phyloP scores from a whole-genome alignment of 2,113 vertebrate genomes.

The Melanostigma gelatinosum region DNA sequence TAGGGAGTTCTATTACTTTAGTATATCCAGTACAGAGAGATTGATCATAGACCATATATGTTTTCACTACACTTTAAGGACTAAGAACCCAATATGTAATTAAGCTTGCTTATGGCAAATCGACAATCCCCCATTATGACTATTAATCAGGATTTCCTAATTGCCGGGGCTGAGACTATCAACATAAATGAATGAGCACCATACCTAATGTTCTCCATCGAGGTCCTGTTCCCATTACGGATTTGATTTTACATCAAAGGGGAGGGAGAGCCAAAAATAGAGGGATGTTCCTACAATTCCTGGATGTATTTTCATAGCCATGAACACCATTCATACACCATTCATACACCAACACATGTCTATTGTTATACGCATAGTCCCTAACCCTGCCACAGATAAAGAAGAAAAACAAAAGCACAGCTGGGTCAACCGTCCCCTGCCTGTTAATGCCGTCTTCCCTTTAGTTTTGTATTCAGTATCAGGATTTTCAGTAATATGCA shows the following conservation, averaged over 20 bases:
- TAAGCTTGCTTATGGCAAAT: slow-evolving; percentile 1
- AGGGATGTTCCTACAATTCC: slow-evolving; percentile 31
- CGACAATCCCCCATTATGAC: slow-evolving; percentile 20
- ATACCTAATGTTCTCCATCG: background rate
- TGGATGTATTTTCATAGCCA: slow-evolving; percentile 15
- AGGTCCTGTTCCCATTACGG: slow-evolving; percentile 37
- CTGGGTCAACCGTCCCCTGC: background rate
- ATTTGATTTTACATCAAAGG: slow-evolving; percentile 33
- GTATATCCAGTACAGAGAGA: background rate
- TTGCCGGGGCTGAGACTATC: slow-evolving; percentile 40
- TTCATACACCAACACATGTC: background rate
- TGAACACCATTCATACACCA: background rate
- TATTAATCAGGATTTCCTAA: slow-evolving; percentile 46
- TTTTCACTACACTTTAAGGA: slow-evolving; percentile 11
- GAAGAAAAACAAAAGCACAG: slow-evolving; percentile 20
- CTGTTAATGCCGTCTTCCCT: background rate
- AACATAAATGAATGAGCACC: slow-evolving; percentile 43
- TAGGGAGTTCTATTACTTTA: background rate
- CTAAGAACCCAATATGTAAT: slow-evolving; percentile 10
- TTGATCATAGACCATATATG: background rate
- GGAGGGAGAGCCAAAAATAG: slow-evolving; percentile 35
- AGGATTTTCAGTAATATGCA: slow-evolving; percentile 56
- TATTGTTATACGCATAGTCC: background rate
- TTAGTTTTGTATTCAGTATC: slow-evolving; percentile 39
- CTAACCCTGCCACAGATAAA: slow-evolving; percentile 16